Conservation (phyloP, 2,113 vertebrate genomes). For the Manacus vitellinus region DNA sequence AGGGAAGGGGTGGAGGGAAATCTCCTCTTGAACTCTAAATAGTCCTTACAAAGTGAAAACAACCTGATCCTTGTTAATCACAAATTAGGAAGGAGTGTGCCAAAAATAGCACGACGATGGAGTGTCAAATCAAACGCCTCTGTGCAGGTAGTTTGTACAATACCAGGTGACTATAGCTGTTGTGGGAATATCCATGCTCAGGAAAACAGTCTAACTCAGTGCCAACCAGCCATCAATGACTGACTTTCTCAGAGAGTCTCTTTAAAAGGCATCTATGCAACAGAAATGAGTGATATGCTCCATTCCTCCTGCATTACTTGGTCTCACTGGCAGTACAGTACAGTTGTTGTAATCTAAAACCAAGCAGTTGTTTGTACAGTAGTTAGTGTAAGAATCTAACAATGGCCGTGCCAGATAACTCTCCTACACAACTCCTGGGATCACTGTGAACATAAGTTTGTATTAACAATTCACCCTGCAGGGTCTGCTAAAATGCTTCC, state of each 20-base stretch:
- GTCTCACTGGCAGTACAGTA: background rate
- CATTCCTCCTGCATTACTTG: background rate
- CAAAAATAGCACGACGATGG: background rate
- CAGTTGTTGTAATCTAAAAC: slow-evolving; percentile 28
- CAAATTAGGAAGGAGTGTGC: background rate
- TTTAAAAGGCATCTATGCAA: slow-evolving; percentile 30
- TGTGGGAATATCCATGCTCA: slow-evolving; percentile 20
- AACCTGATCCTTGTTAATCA: slow-evolving; percentile 65
- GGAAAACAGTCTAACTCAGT: background rate
- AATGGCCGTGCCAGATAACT: slow-evolving; percentile 42
- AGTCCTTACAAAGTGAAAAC: slow-evolving; percentile 62
- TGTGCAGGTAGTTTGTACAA: slow-evolving; percentile 23
- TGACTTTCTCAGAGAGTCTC: background rate
- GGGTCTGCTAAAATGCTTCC: slow-evolving; percentile 16
- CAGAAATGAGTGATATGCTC: slow-evolving; percentile 6
- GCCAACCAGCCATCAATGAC: background rate
- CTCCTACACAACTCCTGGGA: slow-evolving; percentile 17
- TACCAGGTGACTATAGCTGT: slow-evolving; percentile 20
- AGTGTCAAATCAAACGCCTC: slow-evolving; percentile 32
- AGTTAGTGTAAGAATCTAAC: slow-evolving; percentile 27
- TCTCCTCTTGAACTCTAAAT: slow-evolving; percentile 36
- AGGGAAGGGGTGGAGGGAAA: background rate
- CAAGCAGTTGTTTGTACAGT: slow-evolving; percentile 55
- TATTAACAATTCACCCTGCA: slow-evolving; percentile 29
- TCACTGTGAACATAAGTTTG: background rate